phyloP scores from a whole-genome alignment of 2,888 invertebrate genomes.

The Deilephila porcellus region DNA sequence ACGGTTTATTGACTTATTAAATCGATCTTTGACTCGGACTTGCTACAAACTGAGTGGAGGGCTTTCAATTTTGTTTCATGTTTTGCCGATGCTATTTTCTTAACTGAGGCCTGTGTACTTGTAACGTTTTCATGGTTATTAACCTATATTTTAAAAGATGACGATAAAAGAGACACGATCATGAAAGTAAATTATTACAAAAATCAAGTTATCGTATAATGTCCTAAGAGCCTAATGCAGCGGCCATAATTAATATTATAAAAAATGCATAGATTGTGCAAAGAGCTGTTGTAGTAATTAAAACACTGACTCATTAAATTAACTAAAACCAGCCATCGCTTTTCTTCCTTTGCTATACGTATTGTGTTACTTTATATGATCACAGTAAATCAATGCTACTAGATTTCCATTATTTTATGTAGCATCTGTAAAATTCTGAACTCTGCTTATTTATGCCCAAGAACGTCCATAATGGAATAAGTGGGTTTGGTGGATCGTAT shows the following conservation, averaged over 20 bases:
- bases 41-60: constrained; percentile 52
- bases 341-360: too few relatives aligned
- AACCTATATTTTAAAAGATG: neutral
- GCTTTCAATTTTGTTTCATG: constrained; percentile 58
- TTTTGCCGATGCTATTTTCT: constrained; percentile 32
- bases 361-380: neutral
- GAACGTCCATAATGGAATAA: constrained; percentile 51
- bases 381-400: neutral
- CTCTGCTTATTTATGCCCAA: constrained; percentile 25
- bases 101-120: neutral
- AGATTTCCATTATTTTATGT: neutral
- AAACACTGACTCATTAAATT: neutral
- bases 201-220: too few relatives aligned
- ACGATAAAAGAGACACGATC: too few relatives aligned
- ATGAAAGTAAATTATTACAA: too few relatives aligned
- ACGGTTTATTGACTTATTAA: constrained; percentile 80
- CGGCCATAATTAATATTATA: neutral
- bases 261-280: neutral
- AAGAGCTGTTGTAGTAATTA: neutral
- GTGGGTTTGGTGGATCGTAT: constrained; percentile 52
- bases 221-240: too few relatives aligned
- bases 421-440: neutral
- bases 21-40: constrained; percentile 73
- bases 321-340: neutral
- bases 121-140: neutral